Evolutionary conservation across 1,140 invertebrate genomes (phyloP).

Genomic region (Apis cerana): DNA sequence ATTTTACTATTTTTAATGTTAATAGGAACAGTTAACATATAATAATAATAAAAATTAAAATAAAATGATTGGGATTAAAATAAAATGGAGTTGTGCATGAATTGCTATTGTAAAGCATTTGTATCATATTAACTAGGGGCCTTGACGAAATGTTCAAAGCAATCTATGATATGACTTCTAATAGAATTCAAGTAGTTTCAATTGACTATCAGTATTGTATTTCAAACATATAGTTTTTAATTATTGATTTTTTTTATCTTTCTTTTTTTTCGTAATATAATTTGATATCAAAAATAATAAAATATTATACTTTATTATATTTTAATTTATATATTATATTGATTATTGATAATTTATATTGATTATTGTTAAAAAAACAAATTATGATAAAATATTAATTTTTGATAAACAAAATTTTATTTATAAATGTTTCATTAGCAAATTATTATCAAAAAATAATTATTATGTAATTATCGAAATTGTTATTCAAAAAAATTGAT

Average conservation of each 20-base stretch:
- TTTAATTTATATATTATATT: too few relatives aligned
- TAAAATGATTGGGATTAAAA: constrained; percentile 5
- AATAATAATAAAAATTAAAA: neutral
- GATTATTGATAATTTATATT: too few relatives aligned
- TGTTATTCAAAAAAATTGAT: too few relatives aligned
- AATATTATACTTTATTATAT: too few relatives aligned
- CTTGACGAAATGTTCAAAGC: neutral
- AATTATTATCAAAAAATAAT: too few relatives aligned
- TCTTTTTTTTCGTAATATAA: neutral
- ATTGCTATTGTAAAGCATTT: constrained; percentile 18
- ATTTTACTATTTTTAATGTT: too few relatives aligned
- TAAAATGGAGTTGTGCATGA: constrained; percentile 4
- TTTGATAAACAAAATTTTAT: too few relatives aligned
- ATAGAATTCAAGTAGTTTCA: neutral
- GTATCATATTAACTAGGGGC: neutral
- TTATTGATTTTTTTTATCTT: neutral
- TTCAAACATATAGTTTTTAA: neutral
- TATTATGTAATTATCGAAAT: too few relatives aligned
- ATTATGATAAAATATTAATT: too few relatives aligned
- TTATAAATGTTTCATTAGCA: too few relatives aligned
- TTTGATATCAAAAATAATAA: neutral
- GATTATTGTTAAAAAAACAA: too few relatives aligned
- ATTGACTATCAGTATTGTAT: neutral
- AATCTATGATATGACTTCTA: constrained; percentile 3
- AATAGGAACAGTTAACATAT: too few relatives aligned